Base-by-base conservation (phyloP, 2,888 invertebrate genomes). In the Athripsodes cinereus region DNA sequence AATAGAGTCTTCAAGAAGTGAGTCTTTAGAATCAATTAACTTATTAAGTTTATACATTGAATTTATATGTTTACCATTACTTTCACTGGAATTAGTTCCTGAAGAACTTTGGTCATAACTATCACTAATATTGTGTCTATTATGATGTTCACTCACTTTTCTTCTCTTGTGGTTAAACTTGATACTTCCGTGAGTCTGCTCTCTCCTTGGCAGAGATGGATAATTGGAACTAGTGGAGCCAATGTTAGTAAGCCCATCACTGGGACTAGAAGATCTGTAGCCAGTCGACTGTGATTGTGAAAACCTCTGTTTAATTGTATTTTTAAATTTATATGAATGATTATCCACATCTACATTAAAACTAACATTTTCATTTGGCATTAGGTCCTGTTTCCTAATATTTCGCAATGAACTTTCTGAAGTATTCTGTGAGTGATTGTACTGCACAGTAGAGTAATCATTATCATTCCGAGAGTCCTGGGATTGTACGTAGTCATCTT, bases 261-360 rank as follows among this genome's bases (percentile, higher is more conserved):
- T 62, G 18, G 58, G 62, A 52, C 62, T 63, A 21, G 63, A 63
- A 5, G 63, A 61, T 26, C 56, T 56, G 21, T 62, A 62, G 52
- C 62, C 62, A 1, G 52, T 62, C 1, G 59, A 57, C 63, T 80
- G 80, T 21, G 79, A 83, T 62, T 81, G 76, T 1, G 83, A 83
- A 64, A 96, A 96, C 59, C 96, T 80, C 70, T 94, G 87, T 69
- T 95, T 93, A 65, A 96, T 96, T 69, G 89, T 91, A 68, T 91
- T 95, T 76, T 96, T 96, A 77, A 94, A 96, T 76, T 96, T 96
- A 77, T 95, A 96, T 1, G 84, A 84, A 66, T 83, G 83, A 57
- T 66, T 65, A 64, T 74, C 73, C 67, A 69, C 75, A 66, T 72
- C 79, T 59, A 79, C 78, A 50, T 74, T 74, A 64, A 70, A 71